Base-by-base conservation (phyloP, 2,113 vertebrate genomes). In the Ptychochromis oligacanthus region DNA sequence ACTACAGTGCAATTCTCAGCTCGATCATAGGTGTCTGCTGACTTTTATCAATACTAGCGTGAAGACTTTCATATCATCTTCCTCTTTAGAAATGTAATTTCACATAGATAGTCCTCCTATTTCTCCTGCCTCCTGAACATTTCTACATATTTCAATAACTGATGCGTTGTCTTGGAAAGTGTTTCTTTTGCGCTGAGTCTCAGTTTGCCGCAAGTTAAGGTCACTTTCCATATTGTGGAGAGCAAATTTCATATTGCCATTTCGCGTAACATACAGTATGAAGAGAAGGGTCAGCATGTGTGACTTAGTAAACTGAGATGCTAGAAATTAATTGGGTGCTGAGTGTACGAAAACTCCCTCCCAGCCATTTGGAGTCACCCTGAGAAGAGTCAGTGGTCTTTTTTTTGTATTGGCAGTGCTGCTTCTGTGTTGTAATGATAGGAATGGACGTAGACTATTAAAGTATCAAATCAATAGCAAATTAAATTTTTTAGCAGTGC, bases 391-490 rank as follows among this genome's bases (percentile, higher is more conserved):
- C 84, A 82, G 83, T 81, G 83, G 72, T 87, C 76, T 92, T 89
- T 88, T 83, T 90, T 90, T 84, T 81, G 84, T 94, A 95, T 95
- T 94, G 95, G 92, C 95, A 95, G 86, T 34, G 49, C 81, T 82
- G 87, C 94, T 89, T 93, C 94, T 91, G 88, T 93, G 92, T 94
- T 94, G 88, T 94, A 95, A 87, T 95, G 94, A 95, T 95, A 91
- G 91, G 90, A 96, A 93, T 89, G 88, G 94, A 95, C 93, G 64
- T 91, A 80, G 90, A 92, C 92, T 89, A 94, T 95, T 96, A 95
- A 95, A 93, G 94, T 94, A 94, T 94, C 93, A 94, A 96, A 96
- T 96, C 95, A 95, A 96, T 96, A 96, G 92, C 94, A 95, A 96
- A 96, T 96, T 96, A 96, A 94, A 95, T 94, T 94, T 95, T 96